Evolutionary conservation across 1,140 invertebrate genomes (phyloP).

Genomic region (Drosophila burlai): DNA sequence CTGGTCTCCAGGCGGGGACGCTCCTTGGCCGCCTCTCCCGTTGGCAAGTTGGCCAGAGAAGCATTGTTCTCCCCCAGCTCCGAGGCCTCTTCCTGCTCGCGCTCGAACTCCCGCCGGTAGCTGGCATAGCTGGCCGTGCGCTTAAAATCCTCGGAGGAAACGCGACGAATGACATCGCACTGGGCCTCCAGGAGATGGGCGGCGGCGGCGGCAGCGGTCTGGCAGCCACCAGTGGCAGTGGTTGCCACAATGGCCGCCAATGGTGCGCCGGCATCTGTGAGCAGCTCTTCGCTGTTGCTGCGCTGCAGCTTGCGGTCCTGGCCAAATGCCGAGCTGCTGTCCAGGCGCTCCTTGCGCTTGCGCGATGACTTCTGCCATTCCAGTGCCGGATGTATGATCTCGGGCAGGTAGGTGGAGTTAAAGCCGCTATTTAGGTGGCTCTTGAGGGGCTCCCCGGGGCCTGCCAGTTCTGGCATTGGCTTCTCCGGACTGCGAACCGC

Average conservation of each 20-base stretch:
- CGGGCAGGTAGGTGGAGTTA: conserved; percentile 83
- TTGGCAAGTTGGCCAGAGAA: conserved; percentile 61
- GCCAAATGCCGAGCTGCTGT: conserved; percentile 87
- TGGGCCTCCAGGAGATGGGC: conserved; percentile 30
- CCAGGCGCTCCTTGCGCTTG: conserved; percentile 92
- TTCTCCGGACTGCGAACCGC: conserved; percentile 54
- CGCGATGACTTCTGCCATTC: conserved; percentile 86
- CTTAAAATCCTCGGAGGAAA: conserved; percentile 82
- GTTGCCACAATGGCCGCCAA: conserved; percentile 3
- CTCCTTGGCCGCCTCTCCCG: conserved; percentile 53
- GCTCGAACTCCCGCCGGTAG: conserved; percentile 75
- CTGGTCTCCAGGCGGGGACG: conserved; percentile 76
- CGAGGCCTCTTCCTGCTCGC: conserved; percentile 43
- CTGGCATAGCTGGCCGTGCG: conserved; percentile 73
- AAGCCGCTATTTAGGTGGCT: conserved; percentile 71
- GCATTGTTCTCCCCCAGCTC: conserved; percentile 71
- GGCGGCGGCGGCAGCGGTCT: conserved; percentile 35
- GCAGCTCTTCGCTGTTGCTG: conserved; percentile 90
- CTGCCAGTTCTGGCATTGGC: conserved; percentile 8
- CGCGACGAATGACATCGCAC: conserved; percentile 74
- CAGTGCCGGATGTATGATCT: conserved; percentile 77
- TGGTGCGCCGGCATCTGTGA: conserved; percentile 46
- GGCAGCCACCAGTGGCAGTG: conserved; percentile 9
- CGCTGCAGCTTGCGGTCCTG: conserved; percentile 92
- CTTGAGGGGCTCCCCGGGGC: conserved; percentile 24